Percentiles rank a stretch among this genome's conserved stretches.
These are phyloP conservation scores for Pseudomugil tenellus DNA, from an alignment of 2,797 vertebrate species.

Conservation along the genomic window DNA sequence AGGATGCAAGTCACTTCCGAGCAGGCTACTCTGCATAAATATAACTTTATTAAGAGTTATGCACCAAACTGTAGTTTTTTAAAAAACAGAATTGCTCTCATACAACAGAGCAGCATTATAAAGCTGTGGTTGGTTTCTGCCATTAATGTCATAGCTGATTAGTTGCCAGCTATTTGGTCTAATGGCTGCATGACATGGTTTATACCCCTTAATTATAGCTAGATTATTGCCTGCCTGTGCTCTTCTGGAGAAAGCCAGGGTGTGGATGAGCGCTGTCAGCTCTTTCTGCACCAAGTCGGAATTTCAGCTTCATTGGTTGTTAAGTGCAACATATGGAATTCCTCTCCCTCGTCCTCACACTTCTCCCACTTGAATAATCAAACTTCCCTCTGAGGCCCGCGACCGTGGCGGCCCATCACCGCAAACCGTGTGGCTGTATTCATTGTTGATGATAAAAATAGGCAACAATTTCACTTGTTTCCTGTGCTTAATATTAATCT, in stretches of 20 bases:
- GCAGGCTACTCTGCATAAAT: slow-evolving; percentile 22
- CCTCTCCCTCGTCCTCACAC: slow-evolving; percentile 46
- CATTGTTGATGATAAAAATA: slow-evolving; percentile 29
- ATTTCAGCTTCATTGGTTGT: slow-evolving; percentile 76
- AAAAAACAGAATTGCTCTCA: slow-evolving; percentile 67
- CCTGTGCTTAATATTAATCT: slow-evolving; percentile 4
- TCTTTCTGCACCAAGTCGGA: slow-evolving; percentile 77
- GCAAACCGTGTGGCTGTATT: slow-evolving; percentile 28
- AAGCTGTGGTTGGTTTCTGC: slow-evolving; percentile 61
- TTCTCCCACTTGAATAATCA: slow-evolving; percentile 68
- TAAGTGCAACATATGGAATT: slow-evolving; percentile 81
- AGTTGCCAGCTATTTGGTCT: slow-evolving; percentile 80
- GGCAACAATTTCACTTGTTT: slow-evolving; percentile 1
- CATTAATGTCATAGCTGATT: slow-evolving; percentile 85
- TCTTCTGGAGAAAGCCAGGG: slow-evolving; percentile 78
- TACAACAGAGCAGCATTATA: slow-evolving; percentile 62
- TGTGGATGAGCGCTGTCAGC: slow-evolving; percentile 76
- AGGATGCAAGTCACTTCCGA: slow-evolving; percentile 11
- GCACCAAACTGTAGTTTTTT: slow-evolving; percentile 50
- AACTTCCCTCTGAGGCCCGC: slow-evolving; percentile 58
- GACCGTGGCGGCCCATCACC: slow-evolving; percentile 40
- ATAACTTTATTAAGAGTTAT: slow-evolving; percentile 13
- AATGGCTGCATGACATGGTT: slow-evolving; percentile 82
- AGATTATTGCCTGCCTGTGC: slow-evolving; percentile 83
- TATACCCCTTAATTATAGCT: slow-evolving; percentile 88